Evolutionary conservation across 1,140 invertebrate species (phyloP).

Genomic region (Sycobia sp.): DNA sequence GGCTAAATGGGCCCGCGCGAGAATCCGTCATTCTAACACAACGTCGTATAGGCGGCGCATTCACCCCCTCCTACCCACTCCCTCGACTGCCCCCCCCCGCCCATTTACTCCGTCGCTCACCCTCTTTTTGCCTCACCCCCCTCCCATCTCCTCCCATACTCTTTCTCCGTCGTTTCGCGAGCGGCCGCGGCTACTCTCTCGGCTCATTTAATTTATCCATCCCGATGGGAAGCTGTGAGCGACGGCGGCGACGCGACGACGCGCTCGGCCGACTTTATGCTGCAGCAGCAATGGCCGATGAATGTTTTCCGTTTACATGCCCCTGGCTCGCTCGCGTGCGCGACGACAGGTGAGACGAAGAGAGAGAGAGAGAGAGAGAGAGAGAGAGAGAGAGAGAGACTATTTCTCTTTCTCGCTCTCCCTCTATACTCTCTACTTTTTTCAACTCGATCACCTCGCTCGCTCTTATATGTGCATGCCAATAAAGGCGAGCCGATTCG

Average conservation of each 20-base stretch:
- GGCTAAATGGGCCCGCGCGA: slow-evolving; percentile 50
- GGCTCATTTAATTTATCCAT: slow-evolving; percentile 54
- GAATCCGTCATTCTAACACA: slow-evolving; percentile 60
- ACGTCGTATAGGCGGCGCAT: slow-evolving; percentile 32
- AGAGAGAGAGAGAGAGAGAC: neutral
- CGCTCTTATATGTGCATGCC: slow-evolving; percentile 4
- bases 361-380: neutral
- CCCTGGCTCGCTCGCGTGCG: slow-evolving; percentile 1
- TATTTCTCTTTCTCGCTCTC: too few relatives aligned
- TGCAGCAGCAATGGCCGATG: slow-evolving; percentile 32
- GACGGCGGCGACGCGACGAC: slow-evolving; percentile 25
- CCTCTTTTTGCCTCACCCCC: too few relatives aligned
- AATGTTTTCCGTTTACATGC: slow-evolving; percentile 40
- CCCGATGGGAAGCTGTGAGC: slow-evolving; percentile 36
- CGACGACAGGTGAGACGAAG: slow-evolving; percentile 1
- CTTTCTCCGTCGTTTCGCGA: neutral
- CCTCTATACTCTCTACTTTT: too few relatives aligned
- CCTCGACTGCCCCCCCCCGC: too few relatives aligned
- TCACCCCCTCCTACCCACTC: slow-evolving; percentile 5
- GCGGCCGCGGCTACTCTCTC: slow-evolving; percentile 34
- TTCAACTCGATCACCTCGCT: slow-evolving; percentile 21
- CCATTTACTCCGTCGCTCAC: too few relatives aligned
- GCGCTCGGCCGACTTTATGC: slow-evolving; percentile 12
- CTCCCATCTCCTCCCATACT: too few relatives aligned
- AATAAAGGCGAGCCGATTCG: slow-evolving; percentile 22